A percentile compares a stretch with the other conserved stretches of the same genome.
These are phyloP conservation scores for Strigamia maritima DNA, from an alignment of 2,888 invertebrate species.

Conservation along the genomic window DNA sequence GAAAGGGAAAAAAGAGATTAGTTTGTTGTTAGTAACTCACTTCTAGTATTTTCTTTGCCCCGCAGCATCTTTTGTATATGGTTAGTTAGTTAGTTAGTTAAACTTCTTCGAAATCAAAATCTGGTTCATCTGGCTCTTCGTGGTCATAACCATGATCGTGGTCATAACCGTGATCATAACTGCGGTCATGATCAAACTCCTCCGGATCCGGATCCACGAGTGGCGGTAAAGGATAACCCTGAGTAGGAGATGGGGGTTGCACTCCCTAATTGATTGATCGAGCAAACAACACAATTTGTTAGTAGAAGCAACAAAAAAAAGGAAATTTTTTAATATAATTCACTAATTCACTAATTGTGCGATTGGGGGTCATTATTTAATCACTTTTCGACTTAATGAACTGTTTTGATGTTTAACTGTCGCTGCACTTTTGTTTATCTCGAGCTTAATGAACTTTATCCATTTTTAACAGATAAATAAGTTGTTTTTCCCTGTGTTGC, in stretches of 20 bases:
- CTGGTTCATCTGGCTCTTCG: conserved; percentile 19
- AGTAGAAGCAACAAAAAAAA: neutral
- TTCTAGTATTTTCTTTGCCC: neutral
- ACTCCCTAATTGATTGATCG: neutral
- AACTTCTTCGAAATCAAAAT: conserved; percentile 35
- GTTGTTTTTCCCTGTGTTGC: neutral
- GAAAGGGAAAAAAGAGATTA: too few relatives aligned
- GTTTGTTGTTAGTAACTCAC: neutral
- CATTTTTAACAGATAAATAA: neutral
- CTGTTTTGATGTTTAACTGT: too few relatives aligned
- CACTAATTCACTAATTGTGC: too few relatives aligned
- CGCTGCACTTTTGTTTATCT: too few relatives aligned
- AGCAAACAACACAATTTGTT: neutral
- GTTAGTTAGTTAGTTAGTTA: neutral
- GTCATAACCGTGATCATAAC: neutral
- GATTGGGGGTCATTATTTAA: too few relatives aligned
- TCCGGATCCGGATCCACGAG: conserved; percentile 30
- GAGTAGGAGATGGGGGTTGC: conserved; percentile 16
- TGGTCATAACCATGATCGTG: neutral
- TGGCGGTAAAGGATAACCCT: conserved; percentile 1
- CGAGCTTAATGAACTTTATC: neutral
- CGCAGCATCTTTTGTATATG: too few relatives aligned
- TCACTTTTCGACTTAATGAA: too few relatives aligned
- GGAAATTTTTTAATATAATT: too few relatives aligned
- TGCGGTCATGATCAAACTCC: conserved; percentile 11